Evolutionary conservation across 2,113 vertebrate genomes (phyloP), one percentile per base, ranked within the genome.

Genomic region (Calidris pygmaea): DNA sequence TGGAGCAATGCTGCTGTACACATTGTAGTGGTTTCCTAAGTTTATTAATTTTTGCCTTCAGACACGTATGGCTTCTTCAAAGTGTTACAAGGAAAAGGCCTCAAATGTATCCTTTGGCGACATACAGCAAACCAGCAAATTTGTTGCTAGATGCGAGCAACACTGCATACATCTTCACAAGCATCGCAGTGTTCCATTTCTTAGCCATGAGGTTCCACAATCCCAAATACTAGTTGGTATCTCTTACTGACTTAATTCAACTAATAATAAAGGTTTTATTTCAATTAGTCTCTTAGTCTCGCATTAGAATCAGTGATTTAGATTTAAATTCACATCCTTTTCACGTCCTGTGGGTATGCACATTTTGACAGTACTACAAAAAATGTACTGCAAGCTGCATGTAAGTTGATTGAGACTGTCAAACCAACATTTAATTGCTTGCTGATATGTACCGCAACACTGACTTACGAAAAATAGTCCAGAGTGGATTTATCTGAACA

Each of bases 381-480:
- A 87, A 85, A 88, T 2, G 6, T 73, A 83, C 79, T 88, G 45
- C 37, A 89, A 77, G 80, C 84, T 75, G 65, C 86, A 84, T 0
- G 63, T 75, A 93, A 85, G 15, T 50, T 81, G 82, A 91, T 15
- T 83, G 74, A 95, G 95, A 87, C 19, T 0, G 1, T 95, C 55
- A 94, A 94, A 88, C 14, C 35, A 89, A 67, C 53, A 82, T 91
- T 82, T 87, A 87, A 85, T 62, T 76, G 71, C 58, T 89, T 94
- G 62, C 78, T 87, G 71, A 86, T 77, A 89, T 9, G 52, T 30
- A 77, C 47, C 26, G 93, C 65, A 86, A 82, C 37, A 58, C 0
- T 27, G 34, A 50, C 30, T 30, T 52, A 50, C 0, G 19, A 35
- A 85, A 91, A 94, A 90, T 29, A 87, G 85, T 48, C 75, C 87